Conservation (phyloP, 2,888 invertebrate species). For the Prenolepis imparis region DNA sequence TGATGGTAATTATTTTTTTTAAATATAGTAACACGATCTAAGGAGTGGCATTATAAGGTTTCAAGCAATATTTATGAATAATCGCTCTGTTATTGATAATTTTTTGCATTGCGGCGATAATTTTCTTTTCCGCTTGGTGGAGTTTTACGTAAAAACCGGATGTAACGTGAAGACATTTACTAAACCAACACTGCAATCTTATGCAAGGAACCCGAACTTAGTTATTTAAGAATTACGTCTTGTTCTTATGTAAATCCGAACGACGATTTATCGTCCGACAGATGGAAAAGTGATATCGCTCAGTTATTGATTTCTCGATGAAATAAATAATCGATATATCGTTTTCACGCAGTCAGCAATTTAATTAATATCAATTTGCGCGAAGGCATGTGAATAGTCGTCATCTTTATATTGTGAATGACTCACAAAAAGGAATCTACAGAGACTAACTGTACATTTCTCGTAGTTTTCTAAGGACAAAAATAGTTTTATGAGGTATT, state of each 20-base stretch:
- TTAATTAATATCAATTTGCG: slow-evolving; percentile 13
- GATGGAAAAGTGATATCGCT: slow-evolving; percentile 8
- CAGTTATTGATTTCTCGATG: slow-evolving; percentile 13
- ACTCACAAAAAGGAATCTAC: background rate
- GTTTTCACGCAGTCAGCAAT: background rate
- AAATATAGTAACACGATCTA: background rate
- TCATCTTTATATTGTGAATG: background rate
- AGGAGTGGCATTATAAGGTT: background rate
- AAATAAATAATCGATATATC: slow-evolving; percentile 28
- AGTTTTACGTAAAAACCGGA: slow-evolving; percentile 71
- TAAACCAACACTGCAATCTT: slow-evolving; percentile 71
- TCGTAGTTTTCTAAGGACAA: background rate
- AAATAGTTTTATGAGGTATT: background rate
- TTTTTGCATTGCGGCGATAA: slow-evolving; percentile 31
- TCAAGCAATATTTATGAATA: slow-evolving; percentile 2
- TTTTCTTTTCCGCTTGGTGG: slow-evolving; percentile 27
- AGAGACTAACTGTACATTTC: background rate
- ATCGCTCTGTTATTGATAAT: slow-evolving; percentile 25
- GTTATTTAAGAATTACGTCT: slow-evolving; percentile 73
- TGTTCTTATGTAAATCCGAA: slow-evolving; percentile 70
- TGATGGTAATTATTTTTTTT: background rate
- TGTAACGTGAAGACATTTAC: slow-evolving; percentile 70
- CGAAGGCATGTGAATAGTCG: slow-evolving; percentile 10
- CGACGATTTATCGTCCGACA: slow-evolving; percentile 29
- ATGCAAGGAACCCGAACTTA: slow-evolving; percentile 72